A percentile compares a stretch with the other conserved stretches of the same genome.
These are phyloP conservation scores for Sebastes baramenuke DNA, from an alignment of 2,797 vertebrate genomes.

Conservation along the genomic window DNA sequence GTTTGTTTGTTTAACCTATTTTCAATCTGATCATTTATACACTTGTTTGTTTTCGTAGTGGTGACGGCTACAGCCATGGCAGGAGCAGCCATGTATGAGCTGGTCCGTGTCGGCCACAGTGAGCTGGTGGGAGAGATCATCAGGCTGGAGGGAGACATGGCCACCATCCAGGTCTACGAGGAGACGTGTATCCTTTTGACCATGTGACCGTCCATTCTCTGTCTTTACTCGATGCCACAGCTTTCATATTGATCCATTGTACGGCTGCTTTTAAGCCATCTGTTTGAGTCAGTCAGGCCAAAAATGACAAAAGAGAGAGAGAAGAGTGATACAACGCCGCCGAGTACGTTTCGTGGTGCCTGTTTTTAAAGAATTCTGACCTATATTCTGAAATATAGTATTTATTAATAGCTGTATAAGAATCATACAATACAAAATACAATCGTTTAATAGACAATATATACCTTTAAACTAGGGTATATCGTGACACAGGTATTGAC, in stretches of 20 bases:
- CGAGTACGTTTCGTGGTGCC: neutral
- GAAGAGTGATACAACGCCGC: neutral
- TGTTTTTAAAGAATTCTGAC: neutral
- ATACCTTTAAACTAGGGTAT: neutral
- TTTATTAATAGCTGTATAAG: neutral
- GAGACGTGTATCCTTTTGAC: slow-evolving; percentile 96
- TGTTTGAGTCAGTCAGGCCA: neutral
- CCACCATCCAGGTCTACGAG: slow-evolving; percentile 99
- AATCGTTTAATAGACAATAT: neutral
- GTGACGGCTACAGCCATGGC: slow-evolving; percentile 96
- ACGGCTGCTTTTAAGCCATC: neutral
- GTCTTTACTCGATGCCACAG: neutral
- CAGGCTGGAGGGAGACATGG: slow-evolving; percentile 96
- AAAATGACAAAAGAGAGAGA: neutral
- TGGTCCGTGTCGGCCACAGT: slow-evolving; percentile 95
- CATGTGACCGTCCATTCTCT: neutral
- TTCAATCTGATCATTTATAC: neutral
- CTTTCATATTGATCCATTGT: neutral
- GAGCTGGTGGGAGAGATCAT: slow-evolving; percentile 98
- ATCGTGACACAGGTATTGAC: no score
- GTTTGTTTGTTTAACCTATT: neutral
- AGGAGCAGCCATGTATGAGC: slow-evolving; percentile 96
- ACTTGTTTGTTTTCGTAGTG: slow-evolving; percentile 76
- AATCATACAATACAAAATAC: neutral
- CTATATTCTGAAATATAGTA: neutral